phyloP scores from a whole-genome alignment of 2,888 invertebrate genomes.

The Bimastos eiseni region DNA sequence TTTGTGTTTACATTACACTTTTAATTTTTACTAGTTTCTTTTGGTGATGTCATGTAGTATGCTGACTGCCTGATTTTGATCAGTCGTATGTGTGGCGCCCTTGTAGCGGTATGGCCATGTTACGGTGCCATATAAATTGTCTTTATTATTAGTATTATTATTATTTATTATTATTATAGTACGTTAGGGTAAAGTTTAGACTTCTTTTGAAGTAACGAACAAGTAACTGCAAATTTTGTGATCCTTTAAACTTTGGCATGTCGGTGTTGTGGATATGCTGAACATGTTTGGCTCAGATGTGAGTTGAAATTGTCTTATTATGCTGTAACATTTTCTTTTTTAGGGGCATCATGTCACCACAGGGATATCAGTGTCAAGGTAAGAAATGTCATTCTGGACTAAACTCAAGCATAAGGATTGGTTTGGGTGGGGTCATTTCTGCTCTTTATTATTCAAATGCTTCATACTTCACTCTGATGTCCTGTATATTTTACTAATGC shows the following conservation, averaged over 20 bases:
- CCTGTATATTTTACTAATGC: neutral
- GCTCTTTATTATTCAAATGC: neutral
- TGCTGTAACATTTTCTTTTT: conserved; percentile 37
- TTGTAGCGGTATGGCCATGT: too few species aligned
- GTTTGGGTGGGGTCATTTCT: neutral
- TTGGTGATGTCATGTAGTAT: neutral
- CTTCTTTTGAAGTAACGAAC: neutral
- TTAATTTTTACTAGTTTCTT: neutral
- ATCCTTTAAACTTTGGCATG: neutral
- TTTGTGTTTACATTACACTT: too few species aligned
- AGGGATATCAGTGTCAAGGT: conserved; percentile 67
- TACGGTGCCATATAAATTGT: too few species aligned
- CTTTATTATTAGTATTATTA: too few species aligned
- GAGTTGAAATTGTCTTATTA: neutral
- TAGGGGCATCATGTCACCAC: conserved; percentile 59
- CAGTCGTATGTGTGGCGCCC: too few species aligned
- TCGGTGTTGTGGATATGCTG: neutral
- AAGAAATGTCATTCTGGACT: conserved; percentile 35
- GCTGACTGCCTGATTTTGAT: too few species aligned
- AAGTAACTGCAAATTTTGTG: neutral
- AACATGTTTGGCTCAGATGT: neutral
- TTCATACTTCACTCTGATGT: neutral
- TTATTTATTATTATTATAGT: neutral
- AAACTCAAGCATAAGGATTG: neutral
- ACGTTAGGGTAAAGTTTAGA: neutral